phyloP scores from a whole-genome alignment of 2,797 vertebrate species.

The Xiphorhynchus erythropygius region DNA sequence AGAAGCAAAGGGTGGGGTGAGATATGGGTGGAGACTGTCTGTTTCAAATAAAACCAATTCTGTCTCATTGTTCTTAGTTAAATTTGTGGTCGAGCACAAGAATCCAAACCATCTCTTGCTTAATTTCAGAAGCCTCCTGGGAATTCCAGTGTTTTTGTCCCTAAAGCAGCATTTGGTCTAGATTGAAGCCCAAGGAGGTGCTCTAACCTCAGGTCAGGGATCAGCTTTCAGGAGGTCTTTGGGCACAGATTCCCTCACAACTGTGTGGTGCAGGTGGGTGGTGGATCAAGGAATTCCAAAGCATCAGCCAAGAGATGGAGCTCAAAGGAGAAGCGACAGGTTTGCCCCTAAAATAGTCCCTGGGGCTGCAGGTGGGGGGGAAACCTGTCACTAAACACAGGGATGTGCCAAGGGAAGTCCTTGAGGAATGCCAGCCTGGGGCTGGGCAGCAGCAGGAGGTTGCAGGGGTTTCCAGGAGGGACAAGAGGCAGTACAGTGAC shows the following conservation, averaged over 20 bases:
- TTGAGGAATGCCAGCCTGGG: not conserved
- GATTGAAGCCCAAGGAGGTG: not conserved
- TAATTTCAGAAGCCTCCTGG: not conserved
- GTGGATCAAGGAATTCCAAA: not conserved
- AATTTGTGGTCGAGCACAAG: not conserved
- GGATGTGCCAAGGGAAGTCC: not conserved
- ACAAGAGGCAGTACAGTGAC: rapidly evolving
- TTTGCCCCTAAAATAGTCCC: not conserved
- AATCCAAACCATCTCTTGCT: not conserved
- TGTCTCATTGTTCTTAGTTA: not conserved
- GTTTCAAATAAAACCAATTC: not conserved
- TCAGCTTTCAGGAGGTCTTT: not conserved
- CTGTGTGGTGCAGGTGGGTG: not conserved
- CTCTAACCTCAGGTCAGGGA: not conserved
- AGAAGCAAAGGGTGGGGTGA: not conserved
- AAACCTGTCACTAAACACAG: not conserved
- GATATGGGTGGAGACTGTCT: not conserved
- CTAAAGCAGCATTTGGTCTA: not conserved
- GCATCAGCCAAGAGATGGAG: not conserved
- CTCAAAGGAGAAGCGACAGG: not conserved
- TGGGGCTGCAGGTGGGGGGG: not conserved
- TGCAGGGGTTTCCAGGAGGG: not conserved
- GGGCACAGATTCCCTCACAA: not conserved
- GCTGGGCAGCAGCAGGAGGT: not conserved
- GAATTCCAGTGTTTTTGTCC: not conserved